phyloP scores from a whole-genome alignment of 2,797 vertebrate genomes.

The Squalus acanthias region DNA sequence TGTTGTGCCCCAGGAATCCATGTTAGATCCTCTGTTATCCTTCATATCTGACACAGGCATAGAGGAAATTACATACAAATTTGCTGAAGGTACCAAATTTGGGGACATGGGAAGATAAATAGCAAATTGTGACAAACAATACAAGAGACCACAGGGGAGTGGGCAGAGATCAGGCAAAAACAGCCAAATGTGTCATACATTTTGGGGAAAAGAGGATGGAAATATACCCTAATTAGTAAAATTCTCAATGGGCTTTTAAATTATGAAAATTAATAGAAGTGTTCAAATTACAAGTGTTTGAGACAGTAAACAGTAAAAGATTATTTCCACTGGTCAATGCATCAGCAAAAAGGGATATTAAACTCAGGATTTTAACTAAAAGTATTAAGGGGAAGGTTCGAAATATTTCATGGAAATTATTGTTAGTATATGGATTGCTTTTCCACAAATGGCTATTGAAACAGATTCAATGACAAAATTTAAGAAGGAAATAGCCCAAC shows the following conservation, averaged over 20 bases:
- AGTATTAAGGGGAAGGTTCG: neutral
- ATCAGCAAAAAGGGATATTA: neutral
- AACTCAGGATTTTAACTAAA: neutral
- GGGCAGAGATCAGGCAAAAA: neutral
- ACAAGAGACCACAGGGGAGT: neutral
- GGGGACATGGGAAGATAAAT: neutral
- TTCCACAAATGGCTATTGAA: neutral
- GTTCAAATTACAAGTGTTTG: neutral
- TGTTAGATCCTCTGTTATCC: neutral
- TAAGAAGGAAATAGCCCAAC: neutral
- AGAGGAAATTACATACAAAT: neutral
- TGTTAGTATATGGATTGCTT: neutral
- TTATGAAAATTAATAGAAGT: neutral
- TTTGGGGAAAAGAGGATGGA: neutral
- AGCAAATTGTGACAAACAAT: neutral
- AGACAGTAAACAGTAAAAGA: neutral
- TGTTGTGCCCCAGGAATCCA: neutral
- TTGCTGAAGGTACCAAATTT: neutral
- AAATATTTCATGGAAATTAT: conserved; percentile 14
- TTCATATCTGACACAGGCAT: neutral
- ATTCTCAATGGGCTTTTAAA: neutral
- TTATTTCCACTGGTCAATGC: neutral
- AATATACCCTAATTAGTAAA: neutral
- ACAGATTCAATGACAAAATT: neutral
- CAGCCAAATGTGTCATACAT: neutral